phyloP scores from a whole-genome alignment of 2,888 invertebrate species.

The Melinaea marsaeus region DNA sequence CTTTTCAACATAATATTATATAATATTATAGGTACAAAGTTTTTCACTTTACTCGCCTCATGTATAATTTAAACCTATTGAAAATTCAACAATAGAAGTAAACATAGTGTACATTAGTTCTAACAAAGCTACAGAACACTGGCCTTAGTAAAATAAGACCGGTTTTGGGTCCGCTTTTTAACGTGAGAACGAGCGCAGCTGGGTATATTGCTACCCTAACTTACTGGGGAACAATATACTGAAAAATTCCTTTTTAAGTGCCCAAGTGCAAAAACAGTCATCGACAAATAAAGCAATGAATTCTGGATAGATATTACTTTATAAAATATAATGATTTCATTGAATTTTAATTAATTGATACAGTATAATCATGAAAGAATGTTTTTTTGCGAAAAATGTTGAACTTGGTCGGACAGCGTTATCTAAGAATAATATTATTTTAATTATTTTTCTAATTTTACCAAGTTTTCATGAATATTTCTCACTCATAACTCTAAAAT shows the following conservation, averaged over 20 bases:
- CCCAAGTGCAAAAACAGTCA: conserved; percentile 11
- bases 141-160: conserved; percentile 33
- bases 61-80: conserved; percentile 11
- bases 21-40: not conserved
- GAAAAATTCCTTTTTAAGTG: conserved; percentile 54
- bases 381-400: not conserved
- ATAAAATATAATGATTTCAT: too few species aligned
- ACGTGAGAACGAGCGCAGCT: conserved; percentile 65
- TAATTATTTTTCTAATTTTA: not conserved
- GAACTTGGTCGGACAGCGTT: too few species aligned
- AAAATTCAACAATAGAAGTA: conserved; percentile 25
- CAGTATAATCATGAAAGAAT: not conserved
- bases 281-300: conserved; percentile 7
- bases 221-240: conserved; percentile 52
- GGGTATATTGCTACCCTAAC: conserved; percentile 60
- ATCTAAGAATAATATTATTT: not conserved
- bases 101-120: conserved; percentile 36
- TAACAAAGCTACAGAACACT: conserved; percentile 40
- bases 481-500: conserved; percentile 59
- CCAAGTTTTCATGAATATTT: conserved; percentile 28
- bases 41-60: conserved; percentile 8
- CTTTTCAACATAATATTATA: not conserved
- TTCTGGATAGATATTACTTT: conserved; percentile 3
- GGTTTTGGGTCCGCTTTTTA: conserved; percentile 35
- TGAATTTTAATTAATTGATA: too few species aligned